Base-by-base conservation (phyloP, 1,140 invertebrate species). In the Drosophila cardini region DNA sequence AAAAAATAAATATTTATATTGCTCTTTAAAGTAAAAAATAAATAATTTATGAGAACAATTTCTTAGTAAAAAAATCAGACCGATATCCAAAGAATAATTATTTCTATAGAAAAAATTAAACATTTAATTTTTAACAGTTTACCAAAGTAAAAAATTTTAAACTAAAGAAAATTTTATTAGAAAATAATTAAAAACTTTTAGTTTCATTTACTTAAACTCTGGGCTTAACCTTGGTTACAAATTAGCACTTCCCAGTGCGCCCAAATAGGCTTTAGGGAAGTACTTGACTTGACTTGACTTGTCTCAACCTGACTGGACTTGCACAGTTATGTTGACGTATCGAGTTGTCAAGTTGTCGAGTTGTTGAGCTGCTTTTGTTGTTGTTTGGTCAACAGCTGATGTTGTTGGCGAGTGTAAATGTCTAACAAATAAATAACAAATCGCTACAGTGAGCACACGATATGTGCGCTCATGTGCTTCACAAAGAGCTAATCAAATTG, bases 231-330 rank as follows among this genome's bases (percentile, higher is more conserved):
- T 56, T 70, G 67, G 34, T 32, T 26, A 62, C 16, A 9, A 42
- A 70, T 74, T 70, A 70, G 55, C 65, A 74, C 72, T 74, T 74
- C 65, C 72, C 64, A 53, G 55, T 36, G 34, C 43, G 50, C 50
- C 72, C 16, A 42, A 74, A 74, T 45, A 43, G 65, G 72, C 65
- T 62, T 63, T 56, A 56, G 72, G 72, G 72, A 74, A 74, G 65
- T 56, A 73, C 38, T 50, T 30, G 50, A 56, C 32, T 32, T 10
- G 43, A 36, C 40, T 26, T 26, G 21, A 26, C 21, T 26, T 26
- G 21, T 26, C 4, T 3, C 21, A 5, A 26, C 38, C 42, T 18
- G 50, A 56, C 32, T 32, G 6, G 43, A 36, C 52, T 61, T 46
- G 34, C 48, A 65, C 61, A 43, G 52, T 67, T 58, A 58, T 67